Evolutionary conservation across 1,140 invertebrate species (phyloP).

Genomic region (Chelonus insularis): DNA sequence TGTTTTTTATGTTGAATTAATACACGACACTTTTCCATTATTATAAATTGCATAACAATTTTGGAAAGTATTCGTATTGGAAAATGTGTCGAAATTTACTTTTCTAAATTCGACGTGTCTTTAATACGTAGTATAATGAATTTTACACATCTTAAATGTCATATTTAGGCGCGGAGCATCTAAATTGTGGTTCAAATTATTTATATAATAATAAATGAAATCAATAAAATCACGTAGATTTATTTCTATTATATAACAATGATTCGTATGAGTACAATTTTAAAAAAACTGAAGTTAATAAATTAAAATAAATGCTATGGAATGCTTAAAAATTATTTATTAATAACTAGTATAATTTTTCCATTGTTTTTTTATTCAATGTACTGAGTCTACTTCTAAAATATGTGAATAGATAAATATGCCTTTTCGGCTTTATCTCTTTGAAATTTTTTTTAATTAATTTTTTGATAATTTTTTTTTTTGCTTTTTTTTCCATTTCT

Average conservation of each 20-base stretch:
- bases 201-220: slow-evolving; percentile 13
- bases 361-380: background rate
- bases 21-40: slow-evolving; percentile 38
- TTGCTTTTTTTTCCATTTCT: background rate
- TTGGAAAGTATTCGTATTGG: slow-evolving; percentile 39
- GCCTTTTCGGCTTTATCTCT: too few relatives aligned
- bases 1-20: slow-evolving; percentile 13
- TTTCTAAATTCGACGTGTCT: background rate
- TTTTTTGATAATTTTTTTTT: too few relatives aligned
- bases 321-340: slow-evolving; percentile 43
- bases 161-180: slow-evolving; percentile 14
- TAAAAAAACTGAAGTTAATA: background rate
- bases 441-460: too few relatives aligned
- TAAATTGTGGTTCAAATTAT: slow-evolving; percentile 45
- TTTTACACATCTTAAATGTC: slow-evolving; percentile 10
- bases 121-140: background rate
- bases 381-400: background rate
- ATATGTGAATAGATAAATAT: too few relatives aligned
- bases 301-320: slow-evolving; percentile 44
- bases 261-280: background rate
- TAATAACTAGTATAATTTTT: slow-evolving; percentile 9
- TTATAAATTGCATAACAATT: slow-evolving; percentile 44
- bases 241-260: slow-evolving; percentile 21
- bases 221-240: slow-evolving; percentile 35
- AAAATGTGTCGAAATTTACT: background rate